These are phyloP conservation scores for zebrafish (Danio rerio) DNA, from an alignment of 2,113 vertebrate genomes.

Conservation along the genomic window GRCz12tu NC_133190.1:23311001-23311500, in stretches of 20 bases:
- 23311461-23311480: not conserved
- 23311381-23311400: constrained; percentile 38
- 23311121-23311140: not conserved
- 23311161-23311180: not conserved
- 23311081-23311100: constrained; percentile 29
- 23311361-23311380: constrained; percentile 2
- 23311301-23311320: not conserved
- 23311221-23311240: not conserved
- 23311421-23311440: constrained; percentile 18
- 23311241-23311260: not conserved
- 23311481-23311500: constrained; percentile 9
- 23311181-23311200: not conserved
- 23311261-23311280: not conserved
- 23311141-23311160: not conserved
- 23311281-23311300: not conserved
- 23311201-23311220: not conserved
- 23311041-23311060: not conserved
- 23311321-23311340: not conserved
- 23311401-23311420: not conserved
- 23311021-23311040: not conserved
- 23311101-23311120: constrained; percentile 15
- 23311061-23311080: not conserved
- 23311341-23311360: not conserved
- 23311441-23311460: not conserved
- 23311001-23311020: not conserved